Evolutionary conservation across 2,797 vertebrate species (phyloP), one percentile per base, ranked within the genome.

Genomic region (Sebastes glaucus): DNA sequence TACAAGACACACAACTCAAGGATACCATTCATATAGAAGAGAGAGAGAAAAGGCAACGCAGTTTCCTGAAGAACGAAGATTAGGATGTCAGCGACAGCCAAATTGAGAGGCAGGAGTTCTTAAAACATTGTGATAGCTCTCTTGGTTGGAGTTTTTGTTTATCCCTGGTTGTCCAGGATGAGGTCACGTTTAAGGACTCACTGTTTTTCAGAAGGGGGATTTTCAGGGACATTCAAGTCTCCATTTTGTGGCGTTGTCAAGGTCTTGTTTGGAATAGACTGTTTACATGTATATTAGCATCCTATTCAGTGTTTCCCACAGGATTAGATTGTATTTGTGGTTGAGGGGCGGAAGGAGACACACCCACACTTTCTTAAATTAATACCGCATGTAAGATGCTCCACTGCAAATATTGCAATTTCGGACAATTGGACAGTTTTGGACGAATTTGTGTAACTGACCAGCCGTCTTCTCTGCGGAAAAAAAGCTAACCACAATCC

Each of bases 91-190:
- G 38, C 7, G 11, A 25, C 18, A 52, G 35, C 14, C 27, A 28
- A 22, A 60, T 20, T 30, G 32, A 49, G 18, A 33, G 30, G 18
- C 5, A 1, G 22, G 33, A 42, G 22, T 53, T 30, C 18, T 28
- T 67, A 30, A 25, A 59, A 61, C 11, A 11, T 14, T 30, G n/a
- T 5, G 5, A 49, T 35, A 11, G 42, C 8, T 66, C 8, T 71
- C 55, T 79, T 42, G n/a, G 5, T 66, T 66, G 23, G 33, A 57
- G 18, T 46, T 69, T 65, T 23, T 74, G 66, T 80, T 74, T 23
- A 77, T 62, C 20, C 9, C 16, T 28, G 18, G 55, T 80, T 65
- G 25, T 80, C 71, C 28, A 69, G 25, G 32, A 46, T 65, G 27
- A 83, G n/a, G 57, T 82, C 57, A 71, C 22, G 3, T 20, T 33